Evolutionary conservation across 2,888 invertebrate species (phyloP).

Genomic region (Sialis lutaria): DNA sequence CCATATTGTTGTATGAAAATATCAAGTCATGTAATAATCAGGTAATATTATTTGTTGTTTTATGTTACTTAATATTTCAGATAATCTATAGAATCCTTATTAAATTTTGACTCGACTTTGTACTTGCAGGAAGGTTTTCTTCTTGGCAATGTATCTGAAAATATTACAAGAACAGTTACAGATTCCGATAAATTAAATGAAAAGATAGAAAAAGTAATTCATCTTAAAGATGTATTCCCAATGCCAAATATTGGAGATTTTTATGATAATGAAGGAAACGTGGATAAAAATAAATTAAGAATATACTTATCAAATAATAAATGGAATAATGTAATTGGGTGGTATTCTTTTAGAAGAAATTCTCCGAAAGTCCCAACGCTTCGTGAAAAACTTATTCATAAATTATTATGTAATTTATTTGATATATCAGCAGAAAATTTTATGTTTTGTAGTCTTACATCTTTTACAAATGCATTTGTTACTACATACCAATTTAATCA

Average conservation of each 20-base stretch:
- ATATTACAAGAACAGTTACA: conserved; percentile 47
- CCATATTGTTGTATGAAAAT: conserved; percentile 50
- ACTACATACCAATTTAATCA: conserved; percentile 45
- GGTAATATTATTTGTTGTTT: conserved; percentile 22
- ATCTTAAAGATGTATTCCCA: conserved; percentile 40
- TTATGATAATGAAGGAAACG: conserved; percentile 36
- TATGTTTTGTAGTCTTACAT: conserved; percentile 40
- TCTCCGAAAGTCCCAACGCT: conserved; percentile 36
- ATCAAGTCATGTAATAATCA: conserved; percentile 39
- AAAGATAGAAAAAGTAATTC: conserved; percentile 38
- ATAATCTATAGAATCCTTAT: background rate
- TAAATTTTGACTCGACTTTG: no score
- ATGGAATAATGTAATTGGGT: conserved; percentile 41
- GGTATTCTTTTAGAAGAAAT: conserved; percentile 45
- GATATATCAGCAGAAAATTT: conserved; percentile 38
- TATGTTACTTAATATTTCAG: background rate
- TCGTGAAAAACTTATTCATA: conserved; percentile 43
- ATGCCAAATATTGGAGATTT: conserved; percentile 37
- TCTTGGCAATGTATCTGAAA: conserved; percentile 42
- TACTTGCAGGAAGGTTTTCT: conserved; percentile 39
- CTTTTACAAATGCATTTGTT: conserved; percentile 25
- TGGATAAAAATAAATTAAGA: conserved; percentile 34
- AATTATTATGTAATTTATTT: conserved; percentile 39
- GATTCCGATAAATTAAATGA: conserved; percentile 46
- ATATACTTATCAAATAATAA: conserved; percentile 30